These are phyloP conservation scores for Sphinx pinastri DNA, from an alignment of 2,888 invertebrate genomes.

Conservation along the genomic window DNA sequence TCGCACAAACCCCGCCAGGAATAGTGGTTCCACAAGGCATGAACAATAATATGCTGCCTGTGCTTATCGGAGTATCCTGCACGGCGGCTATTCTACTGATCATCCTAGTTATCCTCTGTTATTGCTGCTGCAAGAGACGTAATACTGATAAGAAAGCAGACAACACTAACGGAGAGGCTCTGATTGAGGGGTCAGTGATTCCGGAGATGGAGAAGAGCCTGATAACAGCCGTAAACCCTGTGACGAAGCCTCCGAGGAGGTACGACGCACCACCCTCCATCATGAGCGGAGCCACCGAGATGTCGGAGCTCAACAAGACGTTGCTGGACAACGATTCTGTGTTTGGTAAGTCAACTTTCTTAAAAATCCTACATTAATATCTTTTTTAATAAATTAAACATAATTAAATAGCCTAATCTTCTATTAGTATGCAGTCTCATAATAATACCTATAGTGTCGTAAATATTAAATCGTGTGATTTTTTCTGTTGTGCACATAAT, in stretches of 20 bases:
- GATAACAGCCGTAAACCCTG: slow-evolving; percentile 92
- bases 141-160: slow-evolving; percentile 82
- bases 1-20: slow-evolving; percentile 72
- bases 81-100: slow-evolving; percentile 79
- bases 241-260: slow-evolving; percentile 91
- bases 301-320: slow-evolving; percentile 92
- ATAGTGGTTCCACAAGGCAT: slow-evolving; percentile 78
- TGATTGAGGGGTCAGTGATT: slow-evolving; percentile 89
- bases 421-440: no score
- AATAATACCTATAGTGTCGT: no score
- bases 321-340: slow-evolving; percentile 91
- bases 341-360: slow-evolving; percentile 85
- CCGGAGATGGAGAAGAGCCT: slow-evolving; percentile 94
- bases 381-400: no score
- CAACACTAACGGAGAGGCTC: slow-evolving; percentile 86
- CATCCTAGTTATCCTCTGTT: slow-evolving; percentile 78
- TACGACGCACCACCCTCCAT: slow-evolving; percentile 89
- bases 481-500: background rate
- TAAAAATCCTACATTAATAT: no score
- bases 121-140: slow-evolving; percentile 83
- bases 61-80: slow-evolving; percentile 80
- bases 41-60: slow-evolving; percentile 81
- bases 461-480: background rate
- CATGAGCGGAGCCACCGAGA: slow-evolving; percentile 90
- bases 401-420: no score